Conservation (phyloP, 2,113 vertebrate genomes). For the Mustela nigripes region DNA sequence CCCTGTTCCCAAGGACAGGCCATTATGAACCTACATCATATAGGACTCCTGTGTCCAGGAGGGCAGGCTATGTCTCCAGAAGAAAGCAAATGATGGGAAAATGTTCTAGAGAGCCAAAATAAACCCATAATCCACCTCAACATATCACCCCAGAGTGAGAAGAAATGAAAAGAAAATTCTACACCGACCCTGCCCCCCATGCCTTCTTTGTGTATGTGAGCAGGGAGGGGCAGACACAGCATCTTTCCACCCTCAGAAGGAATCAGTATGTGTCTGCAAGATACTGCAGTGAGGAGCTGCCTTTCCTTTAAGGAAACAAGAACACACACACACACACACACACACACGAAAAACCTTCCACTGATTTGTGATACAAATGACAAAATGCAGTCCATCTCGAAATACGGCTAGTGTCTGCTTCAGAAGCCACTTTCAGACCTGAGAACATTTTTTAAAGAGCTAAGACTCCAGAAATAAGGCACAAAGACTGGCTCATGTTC, state of each 20-base stretch:
- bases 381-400: constrained; percentile 6
- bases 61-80: neutral
- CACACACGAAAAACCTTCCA: neutral
- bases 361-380: constrained; percentile 37
- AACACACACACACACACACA: neutral
- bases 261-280: neutral
- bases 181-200: neutral
- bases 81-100: neutral
- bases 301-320: neutral
- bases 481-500: constrained; percentile 50
- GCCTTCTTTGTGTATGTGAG: neutral
- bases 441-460: constrained; percentile 66
- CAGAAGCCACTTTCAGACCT: constrained; percentile 63
- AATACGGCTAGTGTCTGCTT: constrained; percentile 50
- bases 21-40: neutral
- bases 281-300: neutral
- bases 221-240: accelerated
- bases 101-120: neutral
- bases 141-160: neutral
- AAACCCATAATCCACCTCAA: neutral
- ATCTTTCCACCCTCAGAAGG: neutral
- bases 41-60: neutral
- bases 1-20: neutral
- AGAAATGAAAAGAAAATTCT: constrained; percentile 63
- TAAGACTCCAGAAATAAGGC: constrained; percentile 63